phyloP scores from a whole-genome alignment of 23 tunicate species.

The Trididemnum miniatum region DNA sequence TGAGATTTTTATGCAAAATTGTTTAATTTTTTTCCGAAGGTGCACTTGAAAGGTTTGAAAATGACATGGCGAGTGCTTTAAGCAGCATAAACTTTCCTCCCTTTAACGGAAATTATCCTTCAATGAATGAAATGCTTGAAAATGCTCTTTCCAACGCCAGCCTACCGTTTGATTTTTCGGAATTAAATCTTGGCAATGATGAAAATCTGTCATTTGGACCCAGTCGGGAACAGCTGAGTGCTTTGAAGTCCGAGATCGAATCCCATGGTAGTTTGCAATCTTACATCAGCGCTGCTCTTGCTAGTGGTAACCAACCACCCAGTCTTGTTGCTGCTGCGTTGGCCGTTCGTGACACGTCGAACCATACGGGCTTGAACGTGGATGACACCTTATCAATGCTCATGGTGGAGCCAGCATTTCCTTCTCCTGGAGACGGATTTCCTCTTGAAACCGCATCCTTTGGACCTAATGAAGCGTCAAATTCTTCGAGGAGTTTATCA shows the following conservation, averaged over 20 bases:
- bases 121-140: not conserved
- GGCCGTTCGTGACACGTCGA: slow-evolving; percentile 36
- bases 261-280: slow-evolving; percentile 26
- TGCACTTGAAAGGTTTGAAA: not conserved
- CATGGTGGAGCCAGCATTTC: not conserved
- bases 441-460: too few species aligned
- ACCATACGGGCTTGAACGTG: slow-evolving; percentile 1
- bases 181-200: not conserved
- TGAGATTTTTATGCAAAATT: too few species aligned
- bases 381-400: slow-evolving; percentile 28
- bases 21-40: not conserved
- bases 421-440: too few species aligned
- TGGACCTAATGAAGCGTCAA: too few species aligned
- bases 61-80: not conserved
- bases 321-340: slow-evolving; percentile 35
- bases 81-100: not conserved
- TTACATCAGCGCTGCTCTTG: not conserved
- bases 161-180: not conserved
- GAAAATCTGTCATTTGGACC: not conserved
- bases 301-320: not conserved
- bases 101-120: not conserved
- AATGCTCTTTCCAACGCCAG: not conserved
- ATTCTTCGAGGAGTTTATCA: too few species aligned
- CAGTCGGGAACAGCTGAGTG: slow-evolving; percentile 2
- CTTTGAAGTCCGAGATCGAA: not conserved